Base-by-base conservation (phyloP, 1,140 invertebrate genomes). In the Drosophila kohkoa region DNA sequence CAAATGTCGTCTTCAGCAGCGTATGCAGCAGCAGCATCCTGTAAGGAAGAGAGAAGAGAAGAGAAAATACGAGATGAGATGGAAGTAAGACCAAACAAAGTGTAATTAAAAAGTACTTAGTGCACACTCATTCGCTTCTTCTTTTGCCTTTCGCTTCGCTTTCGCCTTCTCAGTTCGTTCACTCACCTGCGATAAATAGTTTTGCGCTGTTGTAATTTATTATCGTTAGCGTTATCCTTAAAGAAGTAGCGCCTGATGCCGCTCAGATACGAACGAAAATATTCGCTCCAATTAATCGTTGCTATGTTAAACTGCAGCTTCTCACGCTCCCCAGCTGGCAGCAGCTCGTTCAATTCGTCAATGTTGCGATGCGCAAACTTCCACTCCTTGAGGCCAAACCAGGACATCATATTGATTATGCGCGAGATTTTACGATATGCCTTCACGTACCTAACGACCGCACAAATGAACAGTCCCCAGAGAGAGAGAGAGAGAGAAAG, bases 241-340 rank as follows among this genome's bases (percentile, higher is more conserved):
- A 95, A 92, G 70, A 95, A 92, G 86, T 93, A 94, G 60, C 93
- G 90, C 62, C 94, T 92, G 52, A 94, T 89, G 64, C 95, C 95
- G 32, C 93, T 92, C 80, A 94, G 93, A 82, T 95, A 95, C 25
- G 92, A 93, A 8, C 91, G 81, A 55, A 95, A 93, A 90, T 94
- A 96, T 75, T 94, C 92, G 3, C 87, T 80, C 95, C 95, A 96
- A 81, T 94, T 92, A 54, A 96, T 92, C 55, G 92, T 90, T 51
- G 92, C 85, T 11, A 95, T 86, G 81, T 95, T 93, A 77, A 92
- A 92, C 79, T 90, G 82, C 71, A 92, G 75, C 72, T 80, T 57
- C 43, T 75, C 66, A 45, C 83, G 80, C 71, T 92, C 91, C 41
- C 60, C 74, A 5, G 16, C 13, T 10, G 77, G 77, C 59, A 92